Evolutionary conservation across 2,888 invertebrate species (phyloP), one percentile per base, ranked within the genome.

Genomic region (Phengaris arion): DNA sequence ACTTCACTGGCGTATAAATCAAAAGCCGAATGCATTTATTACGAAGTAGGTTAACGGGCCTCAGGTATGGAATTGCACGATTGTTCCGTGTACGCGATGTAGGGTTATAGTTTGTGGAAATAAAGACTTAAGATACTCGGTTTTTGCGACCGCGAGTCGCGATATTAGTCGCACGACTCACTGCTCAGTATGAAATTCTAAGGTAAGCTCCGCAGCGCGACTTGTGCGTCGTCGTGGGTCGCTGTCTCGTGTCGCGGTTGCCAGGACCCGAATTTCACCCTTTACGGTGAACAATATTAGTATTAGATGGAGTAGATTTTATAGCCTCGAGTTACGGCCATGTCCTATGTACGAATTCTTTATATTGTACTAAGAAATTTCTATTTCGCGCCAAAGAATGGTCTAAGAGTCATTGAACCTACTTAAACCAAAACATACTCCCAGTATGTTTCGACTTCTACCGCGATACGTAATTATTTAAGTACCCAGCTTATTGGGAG

Each of bases 21-120:
- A 45, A 35, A 68, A 54, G 52, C 22, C 72, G 51, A 35, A 84
- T 84, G 86, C 86, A 87, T 87, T 86, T 86, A 86, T 85, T 86
- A 86, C 83, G 83, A 83, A 82, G 82, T 83, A 80, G 77, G 70
- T 79, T 52, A 81, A 82, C 78, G 35, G 81, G 87, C 85, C 84
- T 87, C 83, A 81, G 81, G 80, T 81, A 86, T 90, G 93, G 92
- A 93, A 93, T 93, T 93, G 91, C 91, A 85, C 89, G 88, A 80
- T 84, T 90, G 90, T 91, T 91, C 88, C 85, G 85, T 84, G 84
- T 85, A 82, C 83, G 83, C 82, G 83, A 83, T 86, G 84, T 83
- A 82, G 82, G 82, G 78, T 72, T 77, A 75, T 76, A 45, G 57
- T 77, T 76, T 77, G 68, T 77, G 72, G 74, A 75, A 74, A 76